These are phyloP conservation scores for Oreochromis grahami DNA, from an alignment of 2,797 vertebrate species.

Conservation along the genomic window DNA sequence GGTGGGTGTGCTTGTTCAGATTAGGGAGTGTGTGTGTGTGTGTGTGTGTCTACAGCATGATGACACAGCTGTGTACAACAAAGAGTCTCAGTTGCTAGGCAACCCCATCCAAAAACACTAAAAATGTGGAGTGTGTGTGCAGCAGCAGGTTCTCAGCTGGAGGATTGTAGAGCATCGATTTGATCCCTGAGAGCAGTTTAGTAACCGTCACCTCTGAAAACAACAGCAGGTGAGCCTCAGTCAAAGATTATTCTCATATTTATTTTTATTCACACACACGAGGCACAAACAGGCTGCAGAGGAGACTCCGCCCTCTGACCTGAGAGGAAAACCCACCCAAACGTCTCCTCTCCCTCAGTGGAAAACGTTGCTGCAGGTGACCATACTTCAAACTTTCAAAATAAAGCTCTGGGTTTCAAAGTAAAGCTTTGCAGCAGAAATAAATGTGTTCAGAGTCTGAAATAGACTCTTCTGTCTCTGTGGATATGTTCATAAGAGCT, in stretches of 20 bases:
- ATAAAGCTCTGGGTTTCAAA: background rate
- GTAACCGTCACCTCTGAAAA: background rate
- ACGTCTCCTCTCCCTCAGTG: fast-evolving
- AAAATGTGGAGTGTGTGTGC: slow-evolving; percentile 6
- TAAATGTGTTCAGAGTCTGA: background rate
- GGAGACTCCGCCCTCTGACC: background rate
- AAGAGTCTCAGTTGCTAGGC: slow-evolving; percentile 68
- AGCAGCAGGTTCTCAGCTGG: slow-evolving; percentile 8
- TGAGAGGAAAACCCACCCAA: background rate
- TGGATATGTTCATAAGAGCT: fast-evolving
- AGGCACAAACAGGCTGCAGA: background rate
- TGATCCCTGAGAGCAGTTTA: background rate
- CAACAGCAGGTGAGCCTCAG: background rate
- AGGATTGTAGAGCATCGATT: background rate
- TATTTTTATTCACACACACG: background rate
- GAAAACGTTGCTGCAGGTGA: background rate
- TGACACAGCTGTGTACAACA: slow-evolving; percentile 58
- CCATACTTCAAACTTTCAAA: fast-evolving
- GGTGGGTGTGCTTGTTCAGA: slow-evolving; percentile 14
- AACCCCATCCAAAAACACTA: slow-evolving; percentile 51
- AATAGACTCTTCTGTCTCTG: background rate
- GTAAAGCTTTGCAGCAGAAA: background rate
- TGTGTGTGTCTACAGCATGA: background rate
- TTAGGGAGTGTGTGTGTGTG: slow-evolving; percentile 9
- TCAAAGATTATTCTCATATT: background rate